Conservation (phyloP, 1,140 invertebrate genomes). For the Drosophila simulans region DNA sequence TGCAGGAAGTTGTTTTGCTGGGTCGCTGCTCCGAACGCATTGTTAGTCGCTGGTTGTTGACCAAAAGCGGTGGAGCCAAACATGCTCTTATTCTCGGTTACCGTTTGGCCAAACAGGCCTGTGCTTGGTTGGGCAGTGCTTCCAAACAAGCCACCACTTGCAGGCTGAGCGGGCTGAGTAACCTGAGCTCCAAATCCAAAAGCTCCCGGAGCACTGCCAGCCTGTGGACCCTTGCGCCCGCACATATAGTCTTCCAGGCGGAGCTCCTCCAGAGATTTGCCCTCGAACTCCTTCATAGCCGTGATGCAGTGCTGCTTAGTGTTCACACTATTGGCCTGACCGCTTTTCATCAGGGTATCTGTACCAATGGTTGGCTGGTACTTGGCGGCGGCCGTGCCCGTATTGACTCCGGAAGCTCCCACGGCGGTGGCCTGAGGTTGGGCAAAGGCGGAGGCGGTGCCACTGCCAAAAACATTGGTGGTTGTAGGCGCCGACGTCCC, state of each 20-base stretch:
- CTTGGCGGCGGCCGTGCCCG: conserved; percentile 92
- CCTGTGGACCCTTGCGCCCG: conserved; percentile 91
- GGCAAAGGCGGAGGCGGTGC: conserved; percentile 77
- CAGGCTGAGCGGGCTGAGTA: conserved; percentile 64
- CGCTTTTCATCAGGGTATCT: conserved; percentile 96
- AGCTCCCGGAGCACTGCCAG: conserved; percentile 80
- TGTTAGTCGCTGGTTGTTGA: conserved; percentile 76
- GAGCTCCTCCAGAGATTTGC: conserved; percentile 96
- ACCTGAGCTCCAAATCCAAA: conserved; percentile 85
- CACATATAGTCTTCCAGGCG: conserved; percentile 96
- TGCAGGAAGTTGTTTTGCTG: conserved; percentile 74
- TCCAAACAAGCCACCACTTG: conserved; percentile 83
- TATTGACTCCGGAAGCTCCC: conserved; percentile 70
- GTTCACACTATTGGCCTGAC: conserved; percentile 91
- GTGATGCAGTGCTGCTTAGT: conserved; percentile 98
- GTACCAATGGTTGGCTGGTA: conserved; percentile 94
- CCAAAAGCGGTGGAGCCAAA: conserved; percentile 80
- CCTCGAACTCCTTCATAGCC: conserved; percentile 99
- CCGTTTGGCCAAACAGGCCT: conserved; percentile 84
- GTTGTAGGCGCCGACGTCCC: conserved; percentile 86
- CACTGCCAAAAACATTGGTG: conserved; percentile 87
- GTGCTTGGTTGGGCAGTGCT: conserved; percentile 66
- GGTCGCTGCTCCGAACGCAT: conserved; percentile 82
- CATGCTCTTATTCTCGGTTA: conserved; percentile 70
- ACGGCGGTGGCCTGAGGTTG: conserved; percentile 77